phyloP scores from a whole-genome alignment of 2,113 vertebrate species.

The Cygnus atratus region DNA sequence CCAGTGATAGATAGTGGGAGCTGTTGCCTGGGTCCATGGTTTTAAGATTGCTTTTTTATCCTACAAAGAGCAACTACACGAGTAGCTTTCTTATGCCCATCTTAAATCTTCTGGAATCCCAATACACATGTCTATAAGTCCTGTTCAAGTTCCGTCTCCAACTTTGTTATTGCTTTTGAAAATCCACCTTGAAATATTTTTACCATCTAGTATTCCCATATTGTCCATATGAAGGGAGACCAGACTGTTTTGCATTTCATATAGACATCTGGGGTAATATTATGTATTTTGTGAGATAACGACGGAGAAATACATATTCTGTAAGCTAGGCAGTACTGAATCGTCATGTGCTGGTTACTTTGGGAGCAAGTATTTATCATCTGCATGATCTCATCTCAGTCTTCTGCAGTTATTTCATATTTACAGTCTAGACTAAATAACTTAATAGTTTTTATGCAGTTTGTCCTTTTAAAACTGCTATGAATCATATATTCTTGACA shows the following conservation, averaged over 20 bases:
- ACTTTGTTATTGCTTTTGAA: conserved; percentile 7
- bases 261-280: background rate
- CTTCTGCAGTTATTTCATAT: conserved; percentile 41
- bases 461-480: conserved; percentile 51
- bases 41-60: background rate
- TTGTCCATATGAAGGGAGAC: background rate
- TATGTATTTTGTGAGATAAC: background rate
- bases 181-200: background rate
- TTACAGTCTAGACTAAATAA: conserved; percentile 49
- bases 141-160: background rate
- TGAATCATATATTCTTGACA: conserved; percentile 52
- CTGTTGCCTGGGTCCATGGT: background rate
- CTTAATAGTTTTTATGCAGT: conserved; percentile 53
- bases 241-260: conserved; percentile 18
- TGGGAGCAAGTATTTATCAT: conserved; percentile 39
- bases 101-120: conserved; percentile 52
- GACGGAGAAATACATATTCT: background rate
- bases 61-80: background rate
- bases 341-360: background rate
- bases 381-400: conserved; percentile 15
- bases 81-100: background rate
- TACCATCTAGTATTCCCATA: background rate
- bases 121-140: background rate
- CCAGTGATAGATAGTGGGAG: background rate
- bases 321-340: background rate